These are phyloP conservation scores for Apis mellifera DNA, from an alignment of 1,140 invertebrate species.

Conservation along the genomic window DNA sequence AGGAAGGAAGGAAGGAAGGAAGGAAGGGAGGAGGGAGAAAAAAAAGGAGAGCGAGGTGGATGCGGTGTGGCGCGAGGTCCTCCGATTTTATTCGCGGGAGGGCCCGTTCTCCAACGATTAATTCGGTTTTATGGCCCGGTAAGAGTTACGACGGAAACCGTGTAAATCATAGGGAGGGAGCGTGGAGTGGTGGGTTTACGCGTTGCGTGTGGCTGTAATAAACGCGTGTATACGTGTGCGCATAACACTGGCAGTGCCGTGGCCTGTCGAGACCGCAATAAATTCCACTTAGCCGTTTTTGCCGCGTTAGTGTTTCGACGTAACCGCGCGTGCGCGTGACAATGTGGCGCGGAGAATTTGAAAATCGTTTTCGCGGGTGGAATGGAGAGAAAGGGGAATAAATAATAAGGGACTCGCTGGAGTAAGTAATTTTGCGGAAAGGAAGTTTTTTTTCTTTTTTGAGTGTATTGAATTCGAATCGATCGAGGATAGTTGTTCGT, in stretches of 20 bases:
- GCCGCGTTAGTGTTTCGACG: constrained; percentile 52
- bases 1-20: constrained; percentile 18
- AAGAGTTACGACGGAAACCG: constrained; percentile 56
- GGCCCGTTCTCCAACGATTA: constrained; percentile 59
- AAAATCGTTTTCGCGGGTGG: neutral
- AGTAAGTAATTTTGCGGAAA: no score
- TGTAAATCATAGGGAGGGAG: constrained; percentile 47
- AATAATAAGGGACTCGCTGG: no score
- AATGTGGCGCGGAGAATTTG: neutral
- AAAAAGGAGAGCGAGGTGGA: constrained; percentile 33
- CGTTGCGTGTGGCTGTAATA: constrained; percentile 19
- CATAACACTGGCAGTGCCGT: constrained; percentile 54
- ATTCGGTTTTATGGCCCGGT: constrained; percentile 59
- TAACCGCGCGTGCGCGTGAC: constrained; percentile 5
- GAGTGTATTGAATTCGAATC: no score
- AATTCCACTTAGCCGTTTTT: constrained; percentile 65
- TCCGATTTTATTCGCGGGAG: constrained; percentile 54
- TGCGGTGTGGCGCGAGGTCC: no score
- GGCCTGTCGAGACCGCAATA: constrained; percentile 62
- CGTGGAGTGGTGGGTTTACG: constrained; percentile 14
- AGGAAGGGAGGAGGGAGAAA: neutral
- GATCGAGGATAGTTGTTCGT: no score
- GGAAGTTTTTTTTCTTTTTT: no score
- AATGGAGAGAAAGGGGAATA: no score
- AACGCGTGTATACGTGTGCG: constrained; percentile 3